phyloP scores from a whole-genome alignment of 2,888 invertebrate genomes.

The Penaeus monodon region DNA sequence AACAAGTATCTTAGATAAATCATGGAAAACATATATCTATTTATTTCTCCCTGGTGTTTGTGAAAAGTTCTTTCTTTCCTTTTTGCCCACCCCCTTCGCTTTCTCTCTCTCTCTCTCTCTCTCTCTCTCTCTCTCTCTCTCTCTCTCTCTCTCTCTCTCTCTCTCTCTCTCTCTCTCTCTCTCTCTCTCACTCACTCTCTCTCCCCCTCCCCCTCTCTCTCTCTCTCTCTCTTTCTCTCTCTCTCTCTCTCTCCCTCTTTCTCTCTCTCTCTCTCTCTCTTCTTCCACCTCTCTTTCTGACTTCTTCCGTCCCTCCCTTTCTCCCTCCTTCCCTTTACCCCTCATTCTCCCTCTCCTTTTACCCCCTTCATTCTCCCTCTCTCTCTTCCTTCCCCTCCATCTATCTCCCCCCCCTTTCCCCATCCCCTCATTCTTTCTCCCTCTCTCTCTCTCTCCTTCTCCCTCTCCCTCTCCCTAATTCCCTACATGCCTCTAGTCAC shows the following conservation, averaged over 20 bases:
- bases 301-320: neutral
- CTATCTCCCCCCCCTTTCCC: neutral
- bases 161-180: conserved; percentile 7
- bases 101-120: neutral
- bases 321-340: neutral
- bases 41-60: neutral
- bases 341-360: neutral
- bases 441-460: neutral
- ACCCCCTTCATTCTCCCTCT: too few relatives aligned
- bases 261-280: neutral
- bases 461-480: conserved; percentile 2
- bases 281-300: neutral
- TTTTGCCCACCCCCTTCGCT: neutral
- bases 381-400: neutral
- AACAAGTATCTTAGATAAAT: too few relatives aligned
- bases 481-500: neutral
- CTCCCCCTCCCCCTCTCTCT: neutral
- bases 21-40: too few relatives aligned
- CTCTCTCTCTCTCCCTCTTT: neutral
- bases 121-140: neutral
- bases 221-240: neutral
- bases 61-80: neutral
- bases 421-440: neutral
- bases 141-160: neutral
- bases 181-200: neutral